phyloP scores from a whole-genome alignment of 2,113 vertebrate species.

The Thinocorus orbignyianus region DNA sequence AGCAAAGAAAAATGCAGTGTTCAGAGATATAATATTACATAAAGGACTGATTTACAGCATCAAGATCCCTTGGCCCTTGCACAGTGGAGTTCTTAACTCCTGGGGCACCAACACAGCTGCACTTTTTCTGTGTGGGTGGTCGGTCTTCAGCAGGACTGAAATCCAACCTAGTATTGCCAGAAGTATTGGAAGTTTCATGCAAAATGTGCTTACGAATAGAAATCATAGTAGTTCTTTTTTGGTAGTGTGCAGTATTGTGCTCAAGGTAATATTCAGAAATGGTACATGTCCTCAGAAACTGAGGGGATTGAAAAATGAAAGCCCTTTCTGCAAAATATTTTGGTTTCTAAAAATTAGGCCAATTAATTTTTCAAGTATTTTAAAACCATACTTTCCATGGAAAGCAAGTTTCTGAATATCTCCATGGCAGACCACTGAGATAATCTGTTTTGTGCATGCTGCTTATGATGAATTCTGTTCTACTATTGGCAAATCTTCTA shows the following conservation, averaged over 20 bases:
- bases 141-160: not conserved
- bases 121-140: not conserved
- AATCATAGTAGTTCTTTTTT: not conserved
- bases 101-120: accelerated
- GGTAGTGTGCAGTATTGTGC: not conserved
- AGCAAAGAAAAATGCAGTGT: not conserved
- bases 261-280: not conserved
- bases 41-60: not conserved
- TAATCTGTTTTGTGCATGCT: not conserved
- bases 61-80: not conserved
- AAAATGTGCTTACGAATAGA: not conserved
- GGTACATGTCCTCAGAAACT: not conserved
- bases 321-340: not conserved
- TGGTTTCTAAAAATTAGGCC: not conserved
- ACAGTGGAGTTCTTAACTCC: not conserved
- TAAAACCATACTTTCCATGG: not conserved
- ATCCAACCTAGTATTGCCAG: not conserved
- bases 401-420: not conserved
- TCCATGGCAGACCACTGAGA: not conserved
- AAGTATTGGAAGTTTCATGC: not conserved
- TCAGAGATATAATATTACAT: not conserved
- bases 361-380: not conserved
- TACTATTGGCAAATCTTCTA: not conserved
- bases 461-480: not conserved
- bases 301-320: not conserved